Base-by-base conservation (phyloP, 2,113 vertebrate species). In the Sterna hirundo region DNA sequence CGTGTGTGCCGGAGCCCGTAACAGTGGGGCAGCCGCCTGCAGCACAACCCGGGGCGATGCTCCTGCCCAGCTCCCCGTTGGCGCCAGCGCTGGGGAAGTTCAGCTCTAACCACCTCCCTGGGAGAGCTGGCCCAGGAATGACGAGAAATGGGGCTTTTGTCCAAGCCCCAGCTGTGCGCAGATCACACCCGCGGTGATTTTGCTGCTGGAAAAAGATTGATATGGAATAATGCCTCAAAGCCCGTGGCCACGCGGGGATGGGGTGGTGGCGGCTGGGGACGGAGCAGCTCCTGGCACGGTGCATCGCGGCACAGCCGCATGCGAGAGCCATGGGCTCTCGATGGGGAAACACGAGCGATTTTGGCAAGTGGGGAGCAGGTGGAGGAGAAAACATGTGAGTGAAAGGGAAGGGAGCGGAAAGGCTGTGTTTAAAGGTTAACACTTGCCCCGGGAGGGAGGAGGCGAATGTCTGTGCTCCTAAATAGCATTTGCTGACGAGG, bases 291-390 rank as follows among this genome's bases (percentile, higher is more conserved):
- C 36, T 0, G 0, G 66, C 8, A 6, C 8, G 1, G 15, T 19
- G 25, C 15, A 5, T 15, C 3, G 2, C 1, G 7, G 12, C 14
- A 4, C 13, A 6, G 62, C 8, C 8, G 30, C 55, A 17, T 1
- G 1, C 1, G 0, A 10, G 34, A 69, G 55, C 66, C 5, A 1
- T 1, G 0, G 21, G 27, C 14, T 68, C 47, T 58, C 0, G 0
- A 1, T 9, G 62, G 22, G 58, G 70, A 66, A 85, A 66, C 20
- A 8, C 3, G 0, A 55, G 44, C 1, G 34, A 52, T 65, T 95
- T 54, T n/a, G 55, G 54, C 60, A 47, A 82, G 34, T 8, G 44
- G 36, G n/a, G 34, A 83, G 20, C 6, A 19, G 17, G 34, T 7
- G 13, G 66, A 85, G 44, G 42, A 88, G 92, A 64, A 88, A 78